phyloP scores from a whole-genome alignment of 37 sponge, comb jelly and placozoan species.

The Sycon ciliatum region DNA sequence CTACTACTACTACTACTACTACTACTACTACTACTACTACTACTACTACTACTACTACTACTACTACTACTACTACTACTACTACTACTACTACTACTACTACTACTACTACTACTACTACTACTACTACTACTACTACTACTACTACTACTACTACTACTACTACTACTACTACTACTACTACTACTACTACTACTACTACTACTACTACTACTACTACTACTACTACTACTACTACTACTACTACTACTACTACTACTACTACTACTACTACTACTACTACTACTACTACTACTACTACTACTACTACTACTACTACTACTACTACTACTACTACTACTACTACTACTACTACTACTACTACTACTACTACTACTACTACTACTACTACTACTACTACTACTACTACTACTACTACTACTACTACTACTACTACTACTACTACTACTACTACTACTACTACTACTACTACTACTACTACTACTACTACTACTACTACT shows the following conservation, averaged over 20 bases:
- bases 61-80: conserved; percentile 8
- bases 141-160: conserved; percentile 8
- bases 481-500: conserved; percentile 8
- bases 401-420: conserved; percentile 6
- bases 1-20: conserved; percentile 8
- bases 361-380: conserved; percentile 8
- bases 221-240: conserved; percentile 6
- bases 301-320: conserved; percentile 8
- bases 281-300: conserved; percentile 6
- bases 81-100: conserved; percentile 8
- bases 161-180: conserved; percentile 6
- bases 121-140: conserved; percentile 8
- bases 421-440: conserved; percentile 8
- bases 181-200: conserved; percentile 8
- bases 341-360: conserved; percentile 6
- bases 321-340: conserved; percentile 8
- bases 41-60: conserved; percentile 6
- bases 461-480: conserved; percentile 6
- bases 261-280: conserved; percentile 8
- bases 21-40: conserved; percentile 8
- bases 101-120: conserved; percentile 6
- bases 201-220: conserved; percentile 8
- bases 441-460: conserved; percentile 8
- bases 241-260: conserved; percentile 8
- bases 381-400: conserved; percentile 8